Conservation (phyloP, 2,888 invertebrate genomes). For the Julus scandinavius region DNA sequence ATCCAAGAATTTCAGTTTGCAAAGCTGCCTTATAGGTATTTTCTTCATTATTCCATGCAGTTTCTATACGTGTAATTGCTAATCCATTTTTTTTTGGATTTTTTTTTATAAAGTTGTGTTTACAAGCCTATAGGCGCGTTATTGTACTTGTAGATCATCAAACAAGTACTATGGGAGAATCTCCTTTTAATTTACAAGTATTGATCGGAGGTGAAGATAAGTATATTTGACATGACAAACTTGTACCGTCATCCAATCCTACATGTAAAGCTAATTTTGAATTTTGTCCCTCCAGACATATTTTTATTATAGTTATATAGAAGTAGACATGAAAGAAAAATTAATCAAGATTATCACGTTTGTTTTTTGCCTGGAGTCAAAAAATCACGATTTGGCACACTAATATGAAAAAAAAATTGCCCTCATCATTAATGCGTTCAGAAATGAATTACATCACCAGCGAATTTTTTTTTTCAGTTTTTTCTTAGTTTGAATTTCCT, state of each 20-base stretch:
- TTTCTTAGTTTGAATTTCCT: not conserved
- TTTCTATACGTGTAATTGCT: no score
- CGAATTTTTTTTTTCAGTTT: not conserved
- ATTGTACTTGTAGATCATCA: not conserved
- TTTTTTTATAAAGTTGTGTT: no score
- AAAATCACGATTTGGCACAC: not conserved
- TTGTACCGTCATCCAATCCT: not conserved
- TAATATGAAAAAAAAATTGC: not conserved
- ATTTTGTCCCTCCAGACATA: not conserved
- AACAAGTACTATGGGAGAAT: not conserved
- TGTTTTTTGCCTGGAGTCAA: not conserved
- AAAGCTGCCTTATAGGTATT: no score
- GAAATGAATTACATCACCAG: no score
- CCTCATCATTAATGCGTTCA: no score
- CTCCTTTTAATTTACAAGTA: not conserved
- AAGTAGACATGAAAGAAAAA: not conserved
- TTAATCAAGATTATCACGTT: not conserved
- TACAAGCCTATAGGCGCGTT: no score
- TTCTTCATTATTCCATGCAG: no score
- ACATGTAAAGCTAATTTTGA: not conserved
- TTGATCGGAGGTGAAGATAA: not conserved
- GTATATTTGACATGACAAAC: not conserved
- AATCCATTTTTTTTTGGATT: no score
- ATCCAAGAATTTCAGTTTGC: no score
- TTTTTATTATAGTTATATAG: not conserved